phyloP scores from a whole-genome alignment of 30 jellyfish, hydroid and myxozoan species.

The Hydractinia echinata region DNA sequence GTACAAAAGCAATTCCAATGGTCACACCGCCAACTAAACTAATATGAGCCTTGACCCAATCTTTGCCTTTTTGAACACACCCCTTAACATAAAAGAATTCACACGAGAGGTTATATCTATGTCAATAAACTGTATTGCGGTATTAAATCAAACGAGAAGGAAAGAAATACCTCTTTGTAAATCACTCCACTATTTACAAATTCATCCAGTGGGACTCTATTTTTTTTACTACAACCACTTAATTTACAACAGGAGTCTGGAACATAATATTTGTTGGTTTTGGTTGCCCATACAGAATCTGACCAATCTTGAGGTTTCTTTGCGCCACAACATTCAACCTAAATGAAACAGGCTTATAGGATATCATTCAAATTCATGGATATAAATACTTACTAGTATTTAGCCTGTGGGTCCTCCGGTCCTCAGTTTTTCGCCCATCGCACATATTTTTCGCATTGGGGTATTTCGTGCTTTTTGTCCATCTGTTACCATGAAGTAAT shows the following conservation, averaged over 20 bases:
- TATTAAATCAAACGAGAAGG: background rate
- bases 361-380: too few species aligned
- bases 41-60: conserved; percentile 59
- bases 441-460: too few species aligned
- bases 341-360: too few species aligned
- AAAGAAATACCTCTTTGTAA: too few species aligned
- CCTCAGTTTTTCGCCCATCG: too few species aligned
- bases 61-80: conserved; percentile 53
- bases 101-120: background rate
- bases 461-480: too few species aligned
- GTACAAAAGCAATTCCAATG: conserved; percentile 79
- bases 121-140: too few species aligned
- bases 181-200: background rate
- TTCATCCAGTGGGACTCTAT: background rate
- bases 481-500: too few species aligned
- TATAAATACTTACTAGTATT: too few species aligned
- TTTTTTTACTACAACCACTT: background rate
- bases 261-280: background rate
- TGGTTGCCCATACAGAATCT: conserved; percentile 46
- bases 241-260: conserved; percentile 74
- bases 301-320: conserved; percentile 59
- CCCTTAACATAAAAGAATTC: conserved; percentile 45
- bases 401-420: too few species aligned
- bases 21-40: conserved; percentile 79
- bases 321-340: conserved; percentile 72